Evolutionary conservation across 2,113 vertebrate genomes (phyloP).

Genomic region (Echinops telfairi): DNA sequence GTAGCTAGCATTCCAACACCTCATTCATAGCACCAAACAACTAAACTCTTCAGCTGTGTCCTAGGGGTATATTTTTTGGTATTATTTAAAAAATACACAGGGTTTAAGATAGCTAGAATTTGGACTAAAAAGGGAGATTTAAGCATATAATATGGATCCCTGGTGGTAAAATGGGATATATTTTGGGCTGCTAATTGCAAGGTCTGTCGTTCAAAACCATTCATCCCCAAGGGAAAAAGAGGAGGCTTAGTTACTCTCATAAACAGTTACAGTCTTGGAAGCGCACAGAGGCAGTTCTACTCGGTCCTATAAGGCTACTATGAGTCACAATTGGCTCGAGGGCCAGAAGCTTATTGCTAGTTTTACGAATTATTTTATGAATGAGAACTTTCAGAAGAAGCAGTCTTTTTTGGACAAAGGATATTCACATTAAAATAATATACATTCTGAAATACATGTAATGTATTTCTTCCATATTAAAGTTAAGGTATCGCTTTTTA

Average conservation of each 20-base stretch:
- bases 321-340: no score
- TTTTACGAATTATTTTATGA: conserved; percentile 41
- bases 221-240: no score
- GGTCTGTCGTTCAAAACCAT: no score
- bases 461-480: neutral
- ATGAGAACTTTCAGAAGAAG: neutral
- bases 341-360: neutral
- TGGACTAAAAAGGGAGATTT: conserved; percentile 6
- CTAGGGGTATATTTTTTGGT: neutral
- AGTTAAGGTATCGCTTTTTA: neutral
- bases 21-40: neutral
- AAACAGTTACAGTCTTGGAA: no score
- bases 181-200: no score
- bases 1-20: no score
- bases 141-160: neutral
- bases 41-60: neutral
- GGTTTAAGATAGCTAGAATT: neutral
- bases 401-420: neutral
- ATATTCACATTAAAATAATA: neutral
- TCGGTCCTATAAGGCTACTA: no score
- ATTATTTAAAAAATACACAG: neutral
- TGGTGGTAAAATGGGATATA: no score
- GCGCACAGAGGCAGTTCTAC: no score
- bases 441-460: neutral
- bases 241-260: no score